Evolutionary conservation across 2,888 invertebrate species (phyloP).

Genomic region (Limnephilus marmoratus): DNA sequence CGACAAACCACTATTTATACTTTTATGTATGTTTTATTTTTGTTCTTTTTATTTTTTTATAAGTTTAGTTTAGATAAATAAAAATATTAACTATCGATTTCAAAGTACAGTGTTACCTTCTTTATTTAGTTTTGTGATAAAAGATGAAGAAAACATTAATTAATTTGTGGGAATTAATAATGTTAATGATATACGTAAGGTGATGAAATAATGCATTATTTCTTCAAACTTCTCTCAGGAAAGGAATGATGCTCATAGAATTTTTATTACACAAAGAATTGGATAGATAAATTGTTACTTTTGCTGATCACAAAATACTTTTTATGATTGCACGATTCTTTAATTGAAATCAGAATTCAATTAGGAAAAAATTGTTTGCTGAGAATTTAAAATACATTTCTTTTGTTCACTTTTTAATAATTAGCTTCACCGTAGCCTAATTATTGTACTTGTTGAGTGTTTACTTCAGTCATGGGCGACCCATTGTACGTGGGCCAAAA

Average conservation of each 20-base stretch:
- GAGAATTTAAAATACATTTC: not conserved
- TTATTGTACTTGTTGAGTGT: not conserved
- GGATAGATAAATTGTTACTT: not conserved
- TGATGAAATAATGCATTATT: not conserved
- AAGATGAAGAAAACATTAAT: not conserved
- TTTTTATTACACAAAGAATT: not conserved
- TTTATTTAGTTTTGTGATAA: not conserved
- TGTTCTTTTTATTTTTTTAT: not conserved
- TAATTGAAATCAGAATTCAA: not conserved
- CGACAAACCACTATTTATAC: constrained; percentile 8
- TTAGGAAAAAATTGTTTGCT: not conserved
- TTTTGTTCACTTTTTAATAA: not conserved
- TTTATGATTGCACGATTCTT: not conserved
- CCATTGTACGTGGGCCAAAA: not conserved
- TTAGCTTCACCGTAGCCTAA: not conserved
- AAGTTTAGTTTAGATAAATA: not conserved
- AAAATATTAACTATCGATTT: not conserved
- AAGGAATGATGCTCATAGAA: not conserved
- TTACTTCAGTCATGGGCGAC: not conserved
- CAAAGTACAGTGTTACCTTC: constrained; percentile 6
- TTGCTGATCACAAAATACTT: not conserved
- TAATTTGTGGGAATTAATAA: not conserved
- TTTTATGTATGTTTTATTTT: no score
- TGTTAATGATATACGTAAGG: not conserved
- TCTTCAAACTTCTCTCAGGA: not conserved